Base-by-base conservation (phyloP, 2,888 invertebrate genomes). In the Andrena dorsata region DNA sequence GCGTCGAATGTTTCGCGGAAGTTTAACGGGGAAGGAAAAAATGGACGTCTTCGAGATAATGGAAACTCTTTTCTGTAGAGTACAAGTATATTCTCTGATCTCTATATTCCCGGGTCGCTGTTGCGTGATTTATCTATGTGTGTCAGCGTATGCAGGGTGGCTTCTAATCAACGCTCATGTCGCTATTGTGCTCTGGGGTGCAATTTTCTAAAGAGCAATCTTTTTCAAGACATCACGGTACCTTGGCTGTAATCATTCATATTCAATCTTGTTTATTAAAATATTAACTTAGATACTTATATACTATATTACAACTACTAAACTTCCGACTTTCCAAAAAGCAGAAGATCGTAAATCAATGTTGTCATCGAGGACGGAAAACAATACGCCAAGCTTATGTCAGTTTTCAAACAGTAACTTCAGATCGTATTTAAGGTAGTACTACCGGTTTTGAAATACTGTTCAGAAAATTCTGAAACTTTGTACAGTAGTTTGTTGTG, bases 101-200 rank as follows among this genome's bases (percentile, higher is more conserved):
- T 13, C 41, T 13, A 70, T 30, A 60, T 28, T 56, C n/a, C 35
- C 49, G 60, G 74, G 64, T 82, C 66, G 56, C 51, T 58, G 26
- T 63, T 58, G 66, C 71, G 61, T 68, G 71, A 82, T 82, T 74
- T 71, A 71, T 49, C 73, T 80, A 69, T 73, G 30, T 41, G 23
- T 56, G 49, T 16, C 60, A 7, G 30, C n/a, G 53, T 26, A 56
- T 58, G 41, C 47, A 69, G 63, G 63, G 13, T 47, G 10, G 61
- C 28, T 70, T 82, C 70, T 70, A 77, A 77, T 82, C 81, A 82
- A 77, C 61, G 61, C 60, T 61, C 66, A 53, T 56, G 49, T 63
- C 58, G 28, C 65, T 61, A 41, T 30, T 60, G 60, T 47, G 63
- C 73, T 32, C 72, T n/a, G 3, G 47, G 32, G 79, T 75, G 51